These are phyloP conservation scores for Aphelenchoides avenae DNA, from an alignment of 1,140 invertebrate genomes.

Conservation along the genomic window DNA sequence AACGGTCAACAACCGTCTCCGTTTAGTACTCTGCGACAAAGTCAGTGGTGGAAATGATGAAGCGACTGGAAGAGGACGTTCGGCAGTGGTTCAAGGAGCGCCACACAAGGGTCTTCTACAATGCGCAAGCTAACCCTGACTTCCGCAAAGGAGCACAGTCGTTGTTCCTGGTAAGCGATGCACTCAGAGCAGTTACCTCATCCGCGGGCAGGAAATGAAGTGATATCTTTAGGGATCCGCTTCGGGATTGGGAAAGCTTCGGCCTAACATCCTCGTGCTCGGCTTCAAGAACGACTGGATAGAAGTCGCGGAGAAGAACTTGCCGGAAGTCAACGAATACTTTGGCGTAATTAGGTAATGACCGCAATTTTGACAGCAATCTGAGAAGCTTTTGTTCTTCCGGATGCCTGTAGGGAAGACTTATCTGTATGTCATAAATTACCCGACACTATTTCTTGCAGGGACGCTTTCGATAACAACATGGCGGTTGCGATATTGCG, in stretches of 20 bases:
- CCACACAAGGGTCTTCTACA: conserved; percentile 83
- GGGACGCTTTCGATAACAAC: conserved; percentile 48
- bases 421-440: not conserved
- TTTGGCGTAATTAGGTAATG: conserved; percentile 62
- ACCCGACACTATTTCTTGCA: conserved; percentile 8
- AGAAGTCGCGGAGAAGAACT: conserved; percentile 63
- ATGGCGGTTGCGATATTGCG: conserved; percentile 47
- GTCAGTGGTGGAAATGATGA: conserved; percentile 33
- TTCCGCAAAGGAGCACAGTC: conserved; percentile 60
- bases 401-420: conserved; percentile 16
- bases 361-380: conserved; percentile 12
- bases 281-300: conserved; percentile 88
- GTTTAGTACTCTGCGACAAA: conserved; percentile 33
- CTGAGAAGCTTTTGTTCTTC: no score
- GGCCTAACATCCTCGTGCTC: conserved; percentile 86
- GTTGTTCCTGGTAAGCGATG: conserved; percentile 63
- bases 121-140: conserved; percentile 40
- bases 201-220: not conserved
- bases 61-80: conserved; percentile 60
- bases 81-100: conserved; percentile 72
- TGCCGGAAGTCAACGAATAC: conserved; percentile 65
- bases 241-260: conserved; percentile 86
- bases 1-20: not conserved
- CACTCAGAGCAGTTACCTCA: conserved; percentile 62
- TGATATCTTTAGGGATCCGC: conserved; percentile 60